A percentile compares a stretch with the other conserved stretches of the same genome.
Conservation (phyloP, 2,888 invertebrate genomes). For the Hemithea aestivaria region DNA sequence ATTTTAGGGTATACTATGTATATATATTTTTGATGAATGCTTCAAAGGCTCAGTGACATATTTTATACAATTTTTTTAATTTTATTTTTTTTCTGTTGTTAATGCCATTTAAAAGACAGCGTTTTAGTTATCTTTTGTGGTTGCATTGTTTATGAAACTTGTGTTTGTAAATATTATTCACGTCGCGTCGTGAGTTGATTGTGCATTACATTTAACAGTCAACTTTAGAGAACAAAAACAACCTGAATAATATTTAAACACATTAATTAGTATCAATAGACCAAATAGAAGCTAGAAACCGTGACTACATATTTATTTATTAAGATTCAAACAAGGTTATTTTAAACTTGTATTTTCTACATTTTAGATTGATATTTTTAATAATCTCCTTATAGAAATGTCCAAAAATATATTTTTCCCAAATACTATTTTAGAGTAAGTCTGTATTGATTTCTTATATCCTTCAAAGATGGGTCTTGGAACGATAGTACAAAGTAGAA, state of each 20-base stretch:
- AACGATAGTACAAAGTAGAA: constrained; percentile 36
- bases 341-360: constrained; percentile 37
- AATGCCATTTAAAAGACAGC: constrained; percentile 56
- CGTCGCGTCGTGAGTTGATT: no score
- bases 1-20: constrained; percentile 66
- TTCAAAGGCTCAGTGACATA: constrained; percentile 74
- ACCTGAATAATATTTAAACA: constrained; percentile 30
- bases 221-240: background rate
- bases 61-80: constrained; percentile 44
- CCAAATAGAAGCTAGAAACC: constrained; percentile 55
- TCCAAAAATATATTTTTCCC: constrained; percentile 27
- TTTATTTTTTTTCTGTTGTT: constrained; percentile 36
- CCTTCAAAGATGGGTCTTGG: constrained; percentile 31
- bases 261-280: constrained; percentile 36
- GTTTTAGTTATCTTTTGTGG: constrained; percentile 66
- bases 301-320: constrained; percentile 35
- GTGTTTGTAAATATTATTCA: constrained; percentile 23
- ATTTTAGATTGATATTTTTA: constrained; percentile 42
- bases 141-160: constrained; percentile 31
- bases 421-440: constrained; percentile 39
- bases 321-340: constrained; percentile 44
- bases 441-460: constrained; percentile 48
- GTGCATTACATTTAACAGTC: no score
- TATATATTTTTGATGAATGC: constrained; percentile 62
- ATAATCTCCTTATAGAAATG: constrained; percentile 34